Conservation (phyloP, 2,888 invertebrate species). For the Icerya purchasi region DNA sequence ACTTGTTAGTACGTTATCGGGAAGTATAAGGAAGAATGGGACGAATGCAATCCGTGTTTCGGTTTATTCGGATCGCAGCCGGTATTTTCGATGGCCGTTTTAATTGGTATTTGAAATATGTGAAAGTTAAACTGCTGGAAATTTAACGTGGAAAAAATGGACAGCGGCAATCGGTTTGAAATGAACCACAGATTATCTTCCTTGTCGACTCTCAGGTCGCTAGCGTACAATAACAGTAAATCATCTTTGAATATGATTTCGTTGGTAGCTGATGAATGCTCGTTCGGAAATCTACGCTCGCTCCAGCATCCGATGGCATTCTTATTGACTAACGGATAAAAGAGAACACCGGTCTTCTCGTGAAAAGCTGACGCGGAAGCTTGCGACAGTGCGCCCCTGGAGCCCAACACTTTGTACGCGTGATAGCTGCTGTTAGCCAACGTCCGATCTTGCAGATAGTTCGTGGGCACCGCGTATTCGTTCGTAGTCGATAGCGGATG, state of each 20-base stretch:
- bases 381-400: conserved; percentile 47
- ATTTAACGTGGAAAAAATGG: not conserved
- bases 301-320: conserved; percentile 66
- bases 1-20: too few species aligned
- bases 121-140: not conserved
- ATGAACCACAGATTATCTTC: conserved; percentile 45
- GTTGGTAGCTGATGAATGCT: conserved; percentile 38
- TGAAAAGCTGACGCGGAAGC: conserved; percentile 52
- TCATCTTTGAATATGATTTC: conserved; percentile 39
- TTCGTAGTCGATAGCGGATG: conserved; percentile 62
- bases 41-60: too few species aligned
- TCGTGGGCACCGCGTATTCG: conserved; percentile 55
- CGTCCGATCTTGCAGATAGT: conserved; percentile 46
- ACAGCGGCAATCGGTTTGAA: conserved; percentile 30
- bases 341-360: conserved; percentile 41
- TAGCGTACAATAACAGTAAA: conserved; percentile 49
- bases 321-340: conserved; percentile 54
- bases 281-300: conserved; percentile 31
- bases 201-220: conserved; percentile 54
- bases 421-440: conserved; percentile 45
- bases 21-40: too few species aligned
- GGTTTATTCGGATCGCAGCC: not conserved
- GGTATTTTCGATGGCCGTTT: not conserved
- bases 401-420: conserved; percentile 50
- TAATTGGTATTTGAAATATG: not conserved